phyloP scores from a whole-genome alignment of 2,113 vertebrate genomes.

The Mustela lutreola region DNA sequence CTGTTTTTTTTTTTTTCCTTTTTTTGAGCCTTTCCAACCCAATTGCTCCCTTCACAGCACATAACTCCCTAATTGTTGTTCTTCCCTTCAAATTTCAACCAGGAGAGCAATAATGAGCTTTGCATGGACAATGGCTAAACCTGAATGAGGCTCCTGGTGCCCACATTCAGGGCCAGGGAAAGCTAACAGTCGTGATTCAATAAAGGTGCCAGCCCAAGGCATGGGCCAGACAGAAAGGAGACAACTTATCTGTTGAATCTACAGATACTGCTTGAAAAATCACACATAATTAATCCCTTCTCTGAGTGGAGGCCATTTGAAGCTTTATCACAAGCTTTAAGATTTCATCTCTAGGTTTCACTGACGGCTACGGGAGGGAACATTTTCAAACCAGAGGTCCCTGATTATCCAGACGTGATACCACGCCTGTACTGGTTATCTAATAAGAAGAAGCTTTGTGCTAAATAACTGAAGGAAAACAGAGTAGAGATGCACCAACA shows the following conservation, averaged over 20 bases:
- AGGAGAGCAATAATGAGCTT: background rate
- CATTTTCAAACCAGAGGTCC: conserved; percentile 28
- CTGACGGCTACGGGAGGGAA: background rate
- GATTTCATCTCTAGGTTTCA: conserved; percentile 48
- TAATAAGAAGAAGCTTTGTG: background rate
- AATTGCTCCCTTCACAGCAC: conserved; percentile 36
- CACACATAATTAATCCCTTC: conserved; percentile 84
- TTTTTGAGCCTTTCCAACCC: conserved; percentile 72
- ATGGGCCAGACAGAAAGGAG: conserved; percentile 84
- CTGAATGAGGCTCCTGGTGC: background rate
- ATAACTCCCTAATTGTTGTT: conserved; percentile 63
- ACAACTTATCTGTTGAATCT: conserved; percentile 85
- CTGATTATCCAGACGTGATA: background rate
- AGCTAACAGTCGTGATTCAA: conserved; percentile 55
- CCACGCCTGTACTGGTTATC: background rate
- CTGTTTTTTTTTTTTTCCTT: background rate
- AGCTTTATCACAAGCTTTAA: conserved; percentile 64
- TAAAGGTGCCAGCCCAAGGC: conserved; percentile 16
- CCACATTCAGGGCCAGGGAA: background rate
- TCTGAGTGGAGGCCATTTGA: conserved; percentile 67
- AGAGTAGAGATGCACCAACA: accelerated
- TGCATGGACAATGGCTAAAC: background rate
- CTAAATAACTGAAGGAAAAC: background rate
- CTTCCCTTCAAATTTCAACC: conserved; percentile 63
- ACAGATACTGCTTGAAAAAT: conserved; percentile 84